Evolutionary conservation across 2,888 invertebrate species (phyloP).

Genomic region (Hirudinaria manillensis): DNA sequence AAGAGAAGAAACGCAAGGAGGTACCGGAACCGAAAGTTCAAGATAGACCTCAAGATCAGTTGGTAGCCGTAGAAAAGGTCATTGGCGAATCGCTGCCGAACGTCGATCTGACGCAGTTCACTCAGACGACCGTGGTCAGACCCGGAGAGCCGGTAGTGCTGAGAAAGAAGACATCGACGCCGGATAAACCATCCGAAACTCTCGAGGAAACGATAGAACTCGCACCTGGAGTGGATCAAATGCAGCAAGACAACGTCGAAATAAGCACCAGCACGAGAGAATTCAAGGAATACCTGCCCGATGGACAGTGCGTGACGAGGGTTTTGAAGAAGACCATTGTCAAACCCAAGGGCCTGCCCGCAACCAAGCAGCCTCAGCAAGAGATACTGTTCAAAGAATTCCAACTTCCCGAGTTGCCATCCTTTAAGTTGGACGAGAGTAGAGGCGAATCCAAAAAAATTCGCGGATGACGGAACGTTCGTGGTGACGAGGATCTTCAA

Average conservation of each 20-base stretch:
- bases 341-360: constrained; percentile 1
- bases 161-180: not conserved
- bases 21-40: constrained; percentile 1
- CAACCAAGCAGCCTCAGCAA: constrained; percentile 10
- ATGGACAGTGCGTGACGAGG: not conserved
- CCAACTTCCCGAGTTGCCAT: constrained; percentile 13
- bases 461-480: not conserved
- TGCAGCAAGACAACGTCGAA: constrained; percentile 18
- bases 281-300: constrained; percentile 20
- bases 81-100: not conserved
- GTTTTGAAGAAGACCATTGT: constrained; percentile 15
- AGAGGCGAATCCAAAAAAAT: constrained; percentile 7
- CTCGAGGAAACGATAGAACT: constrained; percentile 19
- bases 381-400: constrained; percentile 14
- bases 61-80: not conserved
- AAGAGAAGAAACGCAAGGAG: not conserved
- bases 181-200: constrained; percentile 12
- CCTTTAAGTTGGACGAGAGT: not conserved
- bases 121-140: not conserved
- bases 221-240: not conserved
- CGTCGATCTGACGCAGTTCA: not conserved
- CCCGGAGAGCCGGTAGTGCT: not conserved
- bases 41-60: not conserved
- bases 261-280: constrained; percentile 11
- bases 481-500: constrained; percentile 18